Evolutionary conservation across 1,140 invertebrate species (phyloP).

Genomic region (Ericerus pela): DNA sequence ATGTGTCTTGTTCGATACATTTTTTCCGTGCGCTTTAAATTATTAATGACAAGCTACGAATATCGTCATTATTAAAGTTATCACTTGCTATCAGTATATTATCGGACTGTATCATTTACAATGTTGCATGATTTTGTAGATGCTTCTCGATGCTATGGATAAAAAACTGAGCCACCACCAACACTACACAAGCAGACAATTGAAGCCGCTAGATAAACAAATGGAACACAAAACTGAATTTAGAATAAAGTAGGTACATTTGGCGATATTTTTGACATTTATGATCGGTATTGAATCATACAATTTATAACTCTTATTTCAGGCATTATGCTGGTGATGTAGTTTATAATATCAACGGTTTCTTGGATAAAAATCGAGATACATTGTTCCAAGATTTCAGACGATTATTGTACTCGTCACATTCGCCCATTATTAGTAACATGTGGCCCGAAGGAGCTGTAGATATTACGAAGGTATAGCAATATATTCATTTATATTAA

Average conservation of each 20-base stretch:
- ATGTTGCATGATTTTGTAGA: too few relatives aligned
- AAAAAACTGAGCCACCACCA: slow-evolving; percentile 70
- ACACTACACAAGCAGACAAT: slow-evolving; percentile 77
- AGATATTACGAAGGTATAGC: slow-evolving; percentile 64
- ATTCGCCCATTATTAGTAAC: slow-evolving; percentile 52
- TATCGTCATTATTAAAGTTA: too few relatives aligned
- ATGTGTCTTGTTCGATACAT: too few relatives aligned
- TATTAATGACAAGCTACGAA: too few relatives aligned
- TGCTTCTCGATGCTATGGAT: slow-evolving; percentile 85
- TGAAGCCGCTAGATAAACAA: slow-evolving; percentile 64
- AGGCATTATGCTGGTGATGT: slow-evolving; percentile 94
- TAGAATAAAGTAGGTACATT: slow-evolving; percentile 48
- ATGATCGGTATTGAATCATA: too few relatives aligned
- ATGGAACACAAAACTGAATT: slow-evolving; percentile 70
- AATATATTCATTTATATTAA: too few relatives aligned
- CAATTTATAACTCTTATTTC: slow-evolving; percentile 29
- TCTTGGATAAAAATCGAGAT: slow-evolving; percentile 93
- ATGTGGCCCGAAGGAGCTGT: slow-evolving; percentile 95
- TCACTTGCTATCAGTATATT: too few relatives aligned
- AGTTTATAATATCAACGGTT: slow-evolving; percentile 73
- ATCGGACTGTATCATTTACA: too few relatives aligned
- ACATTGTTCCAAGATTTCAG: slow-evolving; percentile 92
- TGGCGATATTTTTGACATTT: background rate
- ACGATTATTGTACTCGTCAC: slow-evolving; percentile 67
- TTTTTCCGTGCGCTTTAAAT: too few relatives aligned